Base-by-base conservation (phyloP, 2,113 vertebrate species). In the Psettodes erumei region DNA sequence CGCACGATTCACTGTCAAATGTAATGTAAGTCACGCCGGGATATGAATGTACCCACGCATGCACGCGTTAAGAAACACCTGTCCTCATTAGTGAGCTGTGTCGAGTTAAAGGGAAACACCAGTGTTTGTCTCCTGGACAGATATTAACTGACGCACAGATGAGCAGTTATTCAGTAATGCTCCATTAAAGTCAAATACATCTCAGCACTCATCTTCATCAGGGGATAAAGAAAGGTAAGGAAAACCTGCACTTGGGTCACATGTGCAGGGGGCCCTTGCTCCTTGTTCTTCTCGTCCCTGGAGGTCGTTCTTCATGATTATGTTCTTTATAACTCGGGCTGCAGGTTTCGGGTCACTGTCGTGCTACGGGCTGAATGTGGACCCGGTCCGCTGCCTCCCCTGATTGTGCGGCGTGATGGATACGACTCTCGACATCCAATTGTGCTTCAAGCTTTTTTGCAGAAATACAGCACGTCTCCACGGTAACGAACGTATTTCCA, bases 1-100 rank as follows among this genome's bases (percentile, higher is more conserved):
- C 19, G 38, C 28, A 23, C 40, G 37, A 13, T 66, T 58, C 16
- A 71, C 48, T 54, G 40, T 71, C 37, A 65, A 10, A 43, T 65
- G 10, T 40, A 40, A 77, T 70, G 65, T 6, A 37, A 48, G 27
- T 71, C 40, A 16, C 15, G 8, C 5, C 43, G 27, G 16, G 28
- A 25, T 67, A 21, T 33, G 15, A 6, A 58, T 32, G 16, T 13
- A 30, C 50, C 13, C n/a, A 51, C 25, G 7, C 6, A 15, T 4
- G 51, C 15, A 28, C 19, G 47, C 66, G 63, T 21, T 16, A 19
- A 65, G 23, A 33, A 16, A 54, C 27, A 51, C 23, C 2, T 11
- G 23, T 23, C 21, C n/a, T 23, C 45, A 23, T 23, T 10, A 16
- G 13, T 16, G 12, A 16, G 23, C 6, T 51, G 23, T 13, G 3